Base-by-base conservation (phyloP, 1,140 invertebrate genomes). In the Euborellia annulipes region DNA sequence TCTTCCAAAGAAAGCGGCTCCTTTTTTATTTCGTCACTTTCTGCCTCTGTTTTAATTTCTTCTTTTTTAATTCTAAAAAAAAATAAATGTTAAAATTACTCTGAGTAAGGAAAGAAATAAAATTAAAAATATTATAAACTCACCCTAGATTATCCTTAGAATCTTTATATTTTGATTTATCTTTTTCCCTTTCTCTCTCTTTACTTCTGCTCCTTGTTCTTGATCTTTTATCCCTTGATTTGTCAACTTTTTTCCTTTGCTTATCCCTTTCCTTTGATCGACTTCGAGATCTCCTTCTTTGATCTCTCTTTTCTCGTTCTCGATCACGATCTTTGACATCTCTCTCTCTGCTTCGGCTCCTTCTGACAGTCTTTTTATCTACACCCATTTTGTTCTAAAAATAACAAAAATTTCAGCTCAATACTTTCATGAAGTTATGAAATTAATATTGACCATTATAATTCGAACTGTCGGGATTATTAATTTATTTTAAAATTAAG, bases 1-100 rank as follows among this genome's bases (percentile, higher is more conserved):
- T 99, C 94, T 64, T 99, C 95, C 17, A 98, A 67, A 36, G 93
- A 97, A 3, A 98, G 65, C 0, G 95, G 95, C 61, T 93, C 91
- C 47, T 77, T 82, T 62, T 87, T 90, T 13, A 55, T 54, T 27
- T 62, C 60, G 6, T 64, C 56, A 27, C 62, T 46, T 30, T 67
- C 67, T 6, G 0, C 58, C 52, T 43, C 66, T 58, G 18, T 58
- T 54, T 60, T 41, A 4, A 57, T 55, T 27, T 57, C 54, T 51
- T 58, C 58, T 48, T 55, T 52, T 41, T 50, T 51, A 39, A 67
- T 60, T 16, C 8, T 9, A 16, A 0, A 22, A 14, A n/a, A 30
- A 42, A 11, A 11, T 2, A 7, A n/a, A 3, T 62, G 57, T 21
- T 68, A 62, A 18, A 63, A 58, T 42, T 67, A 60, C 16, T 62